Evolutionary conservation across 2,113 vertebrate species (phyloP).

Genomic region (Raja brachyura): DNA sequence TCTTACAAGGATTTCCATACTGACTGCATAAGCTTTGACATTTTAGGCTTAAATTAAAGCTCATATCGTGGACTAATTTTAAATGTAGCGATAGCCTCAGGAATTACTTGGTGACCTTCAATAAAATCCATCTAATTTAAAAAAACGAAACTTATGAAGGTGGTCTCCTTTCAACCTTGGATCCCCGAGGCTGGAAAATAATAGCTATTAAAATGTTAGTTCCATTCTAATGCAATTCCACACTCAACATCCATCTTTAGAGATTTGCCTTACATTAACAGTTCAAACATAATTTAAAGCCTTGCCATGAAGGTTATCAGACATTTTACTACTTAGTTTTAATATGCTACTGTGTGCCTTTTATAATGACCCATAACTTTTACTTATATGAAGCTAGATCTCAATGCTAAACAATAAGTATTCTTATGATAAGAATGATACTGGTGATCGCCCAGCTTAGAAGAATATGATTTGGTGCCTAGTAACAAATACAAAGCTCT

Average conservation of each 20-base stretch:
- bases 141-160: slow-evolving; percentile 39
- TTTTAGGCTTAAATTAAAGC: slow-evolving; percentile 35
- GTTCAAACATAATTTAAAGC: slow-evolving; percentile 69
- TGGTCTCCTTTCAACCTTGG: slow-evolving; percentile 45
- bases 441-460: background rate
- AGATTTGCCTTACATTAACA: slow-evolving; percentile 63
- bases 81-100: slow-evolving; percentile 40
- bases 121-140: slow-evolving; percentile 33
- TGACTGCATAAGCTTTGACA: slow-evolving; percentile 49
- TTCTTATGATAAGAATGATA: background rate
- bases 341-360: slow-evolving; percentile 62
- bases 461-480: background rate
- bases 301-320: slow-evolving; percentile 63
- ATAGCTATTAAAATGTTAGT: slow-evolving; percentile 61
- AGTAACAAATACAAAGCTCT: background rate
- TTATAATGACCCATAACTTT: slow-evolving; percentile 63
- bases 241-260: slow-evolving; percentile 59
- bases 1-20: slow-evolving; percentile 55
- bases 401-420: background rate
- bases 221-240: slow-evolving; percentile 60
- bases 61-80: slow-evolving; percentile 40
- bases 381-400: slow-evolving; percentile 39
- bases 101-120: slow-evolving; percentile 43
- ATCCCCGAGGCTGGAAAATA: slow-evolving; percentile 50
- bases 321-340: slow-evolving; percentile 61